A percentile compares a stretch with the other conserved stretches of the same genome.
Conservation (phyloP, 2,888 invertebrate genomes). For the Orgyia antiqua region DNA sequence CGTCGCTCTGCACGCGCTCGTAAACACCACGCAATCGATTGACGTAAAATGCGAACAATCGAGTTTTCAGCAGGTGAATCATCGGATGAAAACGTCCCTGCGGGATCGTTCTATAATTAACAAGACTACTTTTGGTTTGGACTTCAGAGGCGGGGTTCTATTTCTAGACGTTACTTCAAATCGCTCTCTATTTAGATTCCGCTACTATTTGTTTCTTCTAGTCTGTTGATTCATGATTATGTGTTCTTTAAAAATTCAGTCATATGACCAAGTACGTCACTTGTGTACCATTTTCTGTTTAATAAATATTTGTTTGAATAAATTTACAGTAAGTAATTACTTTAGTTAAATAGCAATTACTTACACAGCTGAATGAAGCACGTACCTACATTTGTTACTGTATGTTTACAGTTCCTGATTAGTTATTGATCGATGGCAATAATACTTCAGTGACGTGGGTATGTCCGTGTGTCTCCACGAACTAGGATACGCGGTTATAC, state of each 20-base stretch:
- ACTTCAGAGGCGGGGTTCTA: constrained; percentile 73
- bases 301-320: background rate
- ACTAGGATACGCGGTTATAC: too few species aligned
- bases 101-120: constrained; percentile 69
- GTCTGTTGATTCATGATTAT: constrained; percentile 39
- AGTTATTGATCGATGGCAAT: too few species aligned
- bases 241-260: constrained; percentile 28
- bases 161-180: constrained; percentile 65
- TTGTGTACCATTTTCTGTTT: constrained; percentile 3
- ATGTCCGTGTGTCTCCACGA: too few species aligned
- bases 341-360: too few species aligned
- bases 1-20: constrained; percentile 45
- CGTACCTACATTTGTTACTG: too few species aligned
- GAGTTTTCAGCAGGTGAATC: constrained; percentile 77
- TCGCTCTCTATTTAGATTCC: constrained; percentile 61
- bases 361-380: too few species aligned
- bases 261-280: constrained; percentile 20
- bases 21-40: constrained; percentile 75
- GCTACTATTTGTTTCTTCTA: constrained; percentile 51
- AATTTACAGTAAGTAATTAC: background rate
- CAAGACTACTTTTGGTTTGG: constrained; percentile 75
- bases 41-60: constrained; percentile 76
- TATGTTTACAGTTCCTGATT: too few species aligned
- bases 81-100: constrained; percentile 70
- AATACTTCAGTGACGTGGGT: too few species aligned